Evolutionary conservation across 2,888 invertebrate species (phyloP), one percentile per base, ranked within the genome.

Genomic region (Palloptera scutellata): DNA sequence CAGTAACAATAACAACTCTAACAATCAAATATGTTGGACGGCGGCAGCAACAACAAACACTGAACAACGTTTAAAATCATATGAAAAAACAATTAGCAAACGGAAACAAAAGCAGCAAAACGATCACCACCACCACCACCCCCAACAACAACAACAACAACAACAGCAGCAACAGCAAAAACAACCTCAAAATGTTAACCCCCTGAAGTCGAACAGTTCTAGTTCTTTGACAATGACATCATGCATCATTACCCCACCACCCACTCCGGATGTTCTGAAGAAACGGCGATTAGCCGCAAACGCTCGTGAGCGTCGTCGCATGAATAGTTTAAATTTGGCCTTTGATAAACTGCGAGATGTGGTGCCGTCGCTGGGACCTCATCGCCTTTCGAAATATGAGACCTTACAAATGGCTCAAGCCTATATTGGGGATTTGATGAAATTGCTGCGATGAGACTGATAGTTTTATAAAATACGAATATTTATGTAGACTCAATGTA

Each of bases 341-440:
- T 92, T 92, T 76, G 92, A 92, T 81, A 83, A 89, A 74, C 83
- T 92, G 8, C 85, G 92, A 19, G 89, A 90, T 76, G 92, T 92
- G 19, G 89, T 92, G 10, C 92, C 92, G 0, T 89, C 89, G 3
- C 84, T 91, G 62, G 90, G 90, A 0, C 91, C 92, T 79, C 88
- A 90, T 74, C 90, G 91, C 77, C 86, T 92, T 41, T 91, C 91
- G 73, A 92, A 92, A 81, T 92, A 89, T 78, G 92, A 92, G 80
- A 92, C 92, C 0, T 83, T 92, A 57, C 92, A 92, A 85, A 92
- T 92, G 92, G 92, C 92, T 0, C 92, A 92, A 78, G 90, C 89
- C 0, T 92, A 92, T 78, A 92, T 92, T 70, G 86, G 87, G 0
- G 91, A 91, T 12, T 83, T 92, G 54, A 86, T 89, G 76, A 91